Evolutionary conservation across 2,888 invertebrate species (phyloP).

Genomic region (Agapostemon virescens): DNA sequence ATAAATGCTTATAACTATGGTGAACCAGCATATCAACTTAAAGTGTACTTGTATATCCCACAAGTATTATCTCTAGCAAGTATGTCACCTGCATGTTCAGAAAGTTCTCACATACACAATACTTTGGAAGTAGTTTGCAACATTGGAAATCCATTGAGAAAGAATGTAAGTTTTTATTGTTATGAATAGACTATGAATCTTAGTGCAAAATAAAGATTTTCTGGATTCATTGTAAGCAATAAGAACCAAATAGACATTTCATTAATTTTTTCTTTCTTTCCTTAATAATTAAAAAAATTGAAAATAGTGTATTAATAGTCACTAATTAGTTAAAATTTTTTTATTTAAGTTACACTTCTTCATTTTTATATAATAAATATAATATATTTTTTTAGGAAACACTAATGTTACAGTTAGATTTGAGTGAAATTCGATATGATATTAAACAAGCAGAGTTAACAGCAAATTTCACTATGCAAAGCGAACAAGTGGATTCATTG

Average conservation of each 20-base stretch:
- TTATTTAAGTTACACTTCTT: not conserved
- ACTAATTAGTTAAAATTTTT: not conserved
- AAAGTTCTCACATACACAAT: constrained; percentile 29
- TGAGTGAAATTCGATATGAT: constrained; percentile 64
- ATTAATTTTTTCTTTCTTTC: too few species aligned
- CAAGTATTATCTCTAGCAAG: constrained; percentile 66
- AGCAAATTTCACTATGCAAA: constrained; percentile 76
- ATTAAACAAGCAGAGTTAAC: constrained; percentile 66
- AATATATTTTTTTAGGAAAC: constrained; percentile 61
- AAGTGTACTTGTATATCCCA: constrained; percentile 64
- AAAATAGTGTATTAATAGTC: not conserved
- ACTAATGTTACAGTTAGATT: constrained; percentile 69
- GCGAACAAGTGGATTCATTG: constrained; percentile 71
- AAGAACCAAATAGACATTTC: not conserved
- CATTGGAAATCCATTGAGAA: constrained; percentile 71
- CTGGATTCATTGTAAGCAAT: too few species aligned
- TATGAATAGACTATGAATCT: not conserved
- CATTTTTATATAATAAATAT: too few species aligned
- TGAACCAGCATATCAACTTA: constrained; percentile 73
- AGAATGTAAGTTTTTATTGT: constrained; percentile 56
- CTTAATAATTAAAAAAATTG: not conserved
- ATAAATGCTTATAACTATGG: constrained; percentile 63
- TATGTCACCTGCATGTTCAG: constrained; percentile 64
- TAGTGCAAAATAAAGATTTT: not conserved
- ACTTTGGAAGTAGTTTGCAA: constrained; percentile 67